Conservation (phyloP, 1,140 invertebrate species). For the Uloborus diversus region DNA sequence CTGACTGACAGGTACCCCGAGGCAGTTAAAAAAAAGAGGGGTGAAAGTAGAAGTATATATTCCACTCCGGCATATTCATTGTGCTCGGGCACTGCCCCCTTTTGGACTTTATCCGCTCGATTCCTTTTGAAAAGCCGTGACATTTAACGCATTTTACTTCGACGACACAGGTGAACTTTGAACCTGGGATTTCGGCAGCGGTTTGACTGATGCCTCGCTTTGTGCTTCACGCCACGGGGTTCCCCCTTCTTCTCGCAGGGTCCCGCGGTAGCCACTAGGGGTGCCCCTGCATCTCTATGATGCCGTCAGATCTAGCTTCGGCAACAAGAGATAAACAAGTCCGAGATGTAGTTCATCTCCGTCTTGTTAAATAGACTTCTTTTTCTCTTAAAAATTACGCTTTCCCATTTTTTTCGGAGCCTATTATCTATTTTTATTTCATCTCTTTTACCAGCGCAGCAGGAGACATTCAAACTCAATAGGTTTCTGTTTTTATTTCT, state of each 20-base stretch:
- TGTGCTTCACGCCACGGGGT: not conserved
- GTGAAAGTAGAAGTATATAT: no score
- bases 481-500: no score
- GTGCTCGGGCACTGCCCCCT: no score
- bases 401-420: no score
- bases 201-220: not conserved
- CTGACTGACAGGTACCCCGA: no score
- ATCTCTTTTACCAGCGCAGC: no score
- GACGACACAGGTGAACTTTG: conserved; percentile 15
- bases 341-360: conserved; percentile 10
- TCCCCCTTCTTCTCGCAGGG: not conserved
- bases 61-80: no score
- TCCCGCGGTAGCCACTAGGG: not conserved
- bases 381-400: not conserved
- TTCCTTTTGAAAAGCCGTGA: conserved; percentile 4
- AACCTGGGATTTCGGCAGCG: conserved; percentile 13
- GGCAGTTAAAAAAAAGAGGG: no score
- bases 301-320: not conserved
- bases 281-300: not conserved
- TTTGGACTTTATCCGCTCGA: not conserved
- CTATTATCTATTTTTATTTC: no score
- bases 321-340: conserved; percentile 11
- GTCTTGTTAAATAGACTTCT: conserved; percentile 30
- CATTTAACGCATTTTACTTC: conserved; percentile 43
- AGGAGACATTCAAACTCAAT: no score